Evolutionary conservation across 2,888 invertebrate genomes (phyloP), one percentile per base, ranked within the genome.

Genomic region (Noctua fimbriata): DNA sequence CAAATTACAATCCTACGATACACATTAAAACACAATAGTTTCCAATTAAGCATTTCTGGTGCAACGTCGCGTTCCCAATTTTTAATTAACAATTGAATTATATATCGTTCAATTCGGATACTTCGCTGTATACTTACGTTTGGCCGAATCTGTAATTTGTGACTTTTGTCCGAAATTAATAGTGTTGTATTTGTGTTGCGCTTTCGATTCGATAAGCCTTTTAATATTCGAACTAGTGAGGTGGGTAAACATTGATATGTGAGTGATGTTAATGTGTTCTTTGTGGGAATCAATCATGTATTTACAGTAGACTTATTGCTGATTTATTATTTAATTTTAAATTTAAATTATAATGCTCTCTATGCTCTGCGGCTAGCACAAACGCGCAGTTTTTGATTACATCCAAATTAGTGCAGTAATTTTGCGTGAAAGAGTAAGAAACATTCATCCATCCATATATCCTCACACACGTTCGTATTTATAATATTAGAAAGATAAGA

Each of bases 61-160:
- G 84, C 85, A 82, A 81, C 76, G 84, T 77, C 73, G 82, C 75
- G 71, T 82, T 78, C 79, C 79, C 78, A 72, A 82, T 83, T 90
- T 90, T 89, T 87, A 89, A 91, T 89, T 90, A 89, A 84, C 85
- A 82, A 87, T 85, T 90, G 89, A 87, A 90, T 91, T 91, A 90
- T 89, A 87, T 82, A 90, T 82, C 63, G 81, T 86, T 89, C 82
- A 88, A 91, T 90, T 89, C 67, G 84, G 87, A 82, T 84, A 85
- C 83, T 81, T 82, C 36, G 73, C 66, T 81, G 74, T 78, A 67
- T 78, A 88, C 88, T 81, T 90, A 77, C 75, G 76, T 86, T 71
- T 83, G 83, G 84, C 73, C 78, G 76, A 71, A 82, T 88, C 83
- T 90, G 87, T 90, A 87, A 88, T 88, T 88, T 82, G 88, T 76